These are phyloP conservation scores for Callyntrura sp. DNA, from an alignment of 2,888 invertebrate species.

Conservation along the genomic window DNA sequence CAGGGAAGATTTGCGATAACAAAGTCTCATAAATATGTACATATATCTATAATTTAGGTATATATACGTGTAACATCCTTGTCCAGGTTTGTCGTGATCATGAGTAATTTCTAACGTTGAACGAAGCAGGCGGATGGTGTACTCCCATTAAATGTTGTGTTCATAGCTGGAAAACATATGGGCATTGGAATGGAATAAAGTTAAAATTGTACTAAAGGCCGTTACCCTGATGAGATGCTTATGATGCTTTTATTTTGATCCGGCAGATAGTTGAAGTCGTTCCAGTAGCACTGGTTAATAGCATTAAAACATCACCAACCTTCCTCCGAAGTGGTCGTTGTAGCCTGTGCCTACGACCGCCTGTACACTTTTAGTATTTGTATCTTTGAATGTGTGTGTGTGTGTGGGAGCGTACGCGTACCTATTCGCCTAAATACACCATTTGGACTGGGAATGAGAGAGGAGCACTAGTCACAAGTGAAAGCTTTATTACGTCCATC, in stretches of 20 bases:
- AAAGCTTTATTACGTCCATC: slow-evolving; percentile 75
- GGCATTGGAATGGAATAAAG: slow-evolving; percentile 53
- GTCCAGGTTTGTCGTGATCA: neutral
- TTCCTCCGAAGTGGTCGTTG: slow-evolving; percentile 12
- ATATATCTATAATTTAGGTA: too few species aligned
- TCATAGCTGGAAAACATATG: neutral
- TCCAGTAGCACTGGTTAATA: slow-evolving; percentile 47
- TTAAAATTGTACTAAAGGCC: slow-evolving; percentile 43
- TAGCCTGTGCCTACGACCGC: neutral
- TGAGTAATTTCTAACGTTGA: slow-evolving; percentile 62
- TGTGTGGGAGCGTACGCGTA: neutral
- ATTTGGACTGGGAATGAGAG: neutral
- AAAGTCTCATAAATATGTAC: too few species aligned
- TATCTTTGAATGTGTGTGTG: neutral
- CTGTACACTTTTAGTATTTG: neutral
- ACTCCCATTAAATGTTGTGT: slow-evolving; percentile 28
- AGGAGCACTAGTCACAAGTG: slow-evolving; percentile 41
- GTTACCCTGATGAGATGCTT: slow-evolving; percentile 68
- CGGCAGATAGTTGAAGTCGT: slow-evolving; percentile 57
- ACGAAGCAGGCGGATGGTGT: slow-evolving; percentile 25
- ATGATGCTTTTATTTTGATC: slow-evolving; percentile 72
- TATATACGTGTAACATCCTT: neutral
- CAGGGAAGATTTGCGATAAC: neutral
- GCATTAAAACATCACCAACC: slow-evolving; percentile 58
- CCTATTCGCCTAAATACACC: neutral